A percentile compares a stretch with the other conserved stretches of the same genome.
phyloP scores from a whole-genome alignment of 2,888 invertebrate genomes.

The Caradrina kadenii region DNA sequence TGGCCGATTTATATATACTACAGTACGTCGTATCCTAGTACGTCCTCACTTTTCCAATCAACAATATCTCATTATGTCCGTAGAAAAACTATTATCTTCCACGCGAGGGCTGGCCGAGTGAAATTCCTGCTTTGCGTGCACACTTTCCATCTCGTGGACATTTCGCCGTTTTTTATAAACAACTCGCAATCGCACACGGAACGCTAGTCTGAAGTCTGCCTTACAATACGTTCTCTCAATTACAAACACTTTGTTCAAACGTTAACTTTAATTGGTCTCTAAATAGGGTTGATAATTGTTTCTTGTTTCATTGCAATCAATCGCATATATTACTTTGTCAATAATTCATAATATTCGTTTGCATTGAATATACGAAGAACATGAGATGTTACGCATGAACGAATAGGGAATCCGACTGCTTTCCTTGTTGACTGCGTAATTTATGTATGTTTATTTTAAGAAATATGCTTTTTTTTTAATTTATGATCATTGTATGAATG shows the following conservation, averaged over 20 bases:
- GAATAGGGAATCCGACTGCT: constrained; percentile 72
- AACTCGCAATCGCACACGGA: constrained; percentile 47
- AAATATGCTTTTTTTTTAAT: constrained; percentile 39
- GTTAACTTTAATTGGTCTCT: neutral
- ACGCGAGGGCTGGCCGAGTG: constrained; percentile 73
- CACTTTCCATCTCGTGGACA: constrained; percentile 85
- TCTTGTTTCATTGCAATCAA: constrained; percentile 12
- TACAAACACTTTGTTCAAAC: neutral
- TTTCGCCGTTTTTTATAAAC: constrained; percentile 72
- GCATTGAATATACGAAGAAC: constrained; percentile 58
- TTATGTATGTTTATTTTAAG: constrained; percentile 54
- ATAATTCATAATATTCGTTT: constrained; percentile 47
- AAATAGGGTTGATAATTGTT: constrained; percentile 13
- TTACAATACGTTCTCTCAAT: constrained; percentile 32
- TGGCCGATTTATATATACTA: too few relatives aligned
- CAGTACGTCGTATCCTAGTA: neutral
- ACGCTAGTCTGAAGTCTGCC: constrained; percentile 56
- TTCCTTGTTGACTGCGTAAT: constrained; percentile 62
- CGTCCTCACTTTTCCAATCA: constrained; percentile 28
- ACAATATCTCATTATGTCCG: constrained; percentile 45
- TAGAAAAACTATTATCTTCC: constrained; percentile 67
- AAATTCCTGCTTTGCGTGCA: constrained; percentile 78
- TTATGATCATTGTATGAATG: constrained; percentile 23
- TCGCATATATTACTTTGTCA: constrained; percentile 35
- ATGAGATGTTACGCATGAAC: constrained; percentile 69